Evolutionary conservation across 2,888 invertebrate species (phyloP).

Genomic region (Drosophila barbarae): DNA sequence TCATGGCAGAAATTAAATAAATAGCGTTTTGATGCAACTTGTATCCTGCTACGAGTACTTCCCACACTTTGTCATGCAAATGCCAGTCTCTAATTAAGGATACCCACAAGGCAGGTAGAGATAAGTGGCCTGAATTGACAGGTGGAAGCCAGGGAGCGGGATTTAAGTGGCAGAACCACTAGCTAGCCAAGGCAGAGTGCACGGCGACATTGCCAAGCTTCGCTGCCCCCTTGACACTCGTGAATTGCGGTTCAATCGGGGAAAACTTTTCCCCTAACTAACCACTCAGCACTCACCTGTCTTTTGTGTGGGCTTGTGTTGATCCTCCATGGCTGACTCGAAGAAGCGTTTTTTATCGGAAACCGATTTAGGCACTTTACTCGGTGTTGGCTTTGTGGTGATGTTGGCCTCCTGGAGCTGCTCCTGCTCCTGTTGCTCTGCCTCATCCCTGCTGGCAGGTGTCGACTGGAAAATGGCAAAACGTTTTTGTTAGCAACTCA

Average conservation of each 20-base stretch:
- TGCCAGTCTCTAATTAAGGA: constrained; percentile 60
- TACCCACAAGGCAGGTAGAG: constrained; percentile 33
- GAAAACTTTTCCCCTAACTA: constrained; percentile 20
- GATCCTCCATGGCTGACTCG: constrained; percentile 96
- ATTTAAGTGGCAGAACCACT: constrained; percentile 20
- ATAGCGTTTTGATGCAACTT: constrained; percentile 35
- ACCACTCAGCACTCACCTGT: constrained; percentile 82
- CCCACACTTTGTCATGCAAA: constrained; percentile 49
- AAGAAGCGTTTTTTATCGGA: constrained; percentile 97
- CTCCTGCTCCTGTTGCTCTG: not conserved
- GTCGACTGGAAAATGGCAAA: constrained; percentile 62
- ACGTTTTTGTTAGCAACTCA: constrained; percentile 48
- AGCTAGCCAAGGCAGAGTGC: constrained; percentile 5
- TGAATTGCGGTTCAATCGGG: constrained; percentile 21
- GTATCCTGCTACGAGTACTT: not conserved
- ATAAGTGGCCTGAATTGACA: constrained; percentile 37
- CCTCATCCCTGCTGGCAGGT: constrained; percentile 42
- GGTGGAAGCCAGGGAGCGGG: constrained; percentile 9
- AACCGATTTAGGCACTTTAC: constrained; percentile 89
- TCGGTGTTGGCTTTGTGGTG: constrained; percentile 81
- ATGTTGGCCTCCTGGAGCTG: constrained; percentile 15
- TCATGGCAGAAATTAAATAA: constrained; percentile 45
- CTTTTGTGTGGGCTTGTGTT: constrained; percentile 90
- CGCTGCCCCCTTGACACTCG: constrained; percentile 1
- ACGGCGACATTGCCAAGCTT: constrained; percentile 2